phyloP scores from a whole-genome alignment of 2,113 vertebrate species.

The Clarias gariepinus region DNA sequence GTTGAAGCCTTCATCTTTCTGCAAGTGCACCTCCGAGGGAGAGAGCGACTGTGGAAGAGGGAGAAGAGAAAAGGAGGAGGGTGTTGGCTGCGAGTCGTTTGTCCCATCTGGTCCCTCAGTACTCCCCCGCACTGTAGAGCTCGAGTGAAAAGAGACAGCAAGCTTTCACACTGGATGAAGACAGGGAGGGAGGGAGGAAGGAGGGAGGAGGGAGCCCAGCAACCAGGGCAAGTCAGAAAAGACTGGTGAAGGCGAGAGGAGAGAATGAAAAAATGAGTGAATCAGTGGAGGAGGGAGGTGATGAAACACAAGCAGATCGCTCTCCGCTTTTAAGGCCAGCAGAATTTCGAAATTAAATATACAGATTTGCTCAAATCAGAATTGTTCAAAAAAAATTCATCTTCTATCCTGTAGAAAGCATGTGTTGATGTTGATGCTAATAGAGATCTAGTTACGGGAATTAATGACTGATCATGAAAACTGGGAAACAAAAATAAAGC shows the following conservation, averaged over 20 bases:
- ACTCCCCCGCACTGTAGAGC: slow-evolving; percentile 55
- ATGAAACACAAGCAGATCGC: neutral
- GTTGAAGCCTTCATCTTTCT: slow-evolving; percentile 42
- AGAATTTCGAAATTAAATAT: neutral
- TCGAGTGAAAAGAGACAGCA: slow-evolving; percentile 45
- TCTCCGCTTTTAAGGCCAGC: neutral
- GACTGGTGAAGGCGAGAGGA: slow-evolving; percentile 30
- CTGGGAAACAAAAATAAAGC: neutral
- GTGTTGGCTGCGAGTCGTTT: slow-evolving; percentile 48
- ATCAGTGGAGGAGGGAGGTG: slow-evolving; percentile 18
- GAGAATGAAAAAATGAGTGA: neutral
- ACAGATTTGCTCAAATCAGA: neutral
- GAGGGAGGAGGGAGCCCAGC: neutral
- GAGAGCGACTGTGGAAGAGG: slow-evolving; percentile 37
- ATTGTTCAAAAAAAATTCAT: neutral
- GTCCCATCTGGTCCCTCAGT: slow-evolving; percentile 56
- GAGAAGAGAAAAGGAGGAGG: slow-evolving; percentile 37
- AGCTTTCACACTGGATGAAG: slow-evolving; percentile 53
- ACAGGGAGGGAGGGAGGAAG: slow-evolving; percentile 3
- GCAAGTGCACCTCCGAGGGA: slow-evolving; percentile 42
- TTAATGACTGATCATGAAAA: neutral
- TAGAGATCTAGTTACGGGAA: neutral
- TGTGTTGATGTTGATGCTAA: neutral
- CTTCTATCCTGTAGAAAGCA: neutral
- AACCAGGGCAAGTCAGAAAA: slow-evolving; percentile 28